Conservation (phyloP, 2,888 invertebrate genomes). For the Andrena fulva region DNA sequence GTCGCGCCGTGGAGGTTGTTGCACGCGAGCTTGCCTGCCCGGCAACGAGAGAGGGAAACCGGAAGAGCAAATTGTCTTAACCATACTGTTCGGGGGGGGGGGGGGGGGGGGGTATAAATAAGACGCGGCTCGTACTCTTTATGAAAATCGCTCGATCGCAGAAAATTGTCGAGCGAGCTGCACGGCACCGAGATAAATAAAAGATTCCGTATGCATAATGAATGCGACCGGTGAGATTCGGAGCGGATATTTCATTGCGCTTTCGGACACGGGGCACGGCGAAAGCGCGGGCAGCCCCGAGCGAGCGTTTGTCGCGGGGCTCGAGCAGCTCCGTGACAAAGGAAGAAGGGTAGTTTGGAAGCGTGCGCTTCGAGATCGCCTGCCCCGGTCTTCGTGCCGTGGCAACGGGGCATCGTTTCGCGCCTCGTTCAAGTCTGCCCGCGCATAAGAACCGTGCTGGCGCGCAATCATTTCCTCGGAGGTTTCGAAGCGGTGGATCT, state of each 20-base stretch:
- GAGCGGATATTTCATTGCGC: conserved; percentile 30
- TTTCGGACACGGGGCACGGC: conserved; percentile 10
- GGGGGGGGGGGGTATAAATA: conserved; percentile 30
- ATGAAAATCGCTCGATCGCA: conserved; percentile 42
- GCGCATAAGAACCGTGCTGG: background rate
- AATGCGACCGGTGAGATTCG: conserved; percentile 27
- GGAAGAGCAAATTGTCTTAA: conserved; percentile 53
- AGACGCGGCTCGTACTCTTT: conserved; percentile 33
- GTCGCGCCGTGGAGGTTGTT: conserved; percentile 11
- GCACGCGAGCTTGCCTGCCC: conserved; percentile 39
- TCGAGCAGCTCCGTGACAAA: background rate
- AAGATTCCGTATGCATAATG: conserved; percentile 42
- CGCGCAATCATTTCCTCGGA: background rate
- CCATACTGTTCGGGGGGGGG: conserved; percentile 33
- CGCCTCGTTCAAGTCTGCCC: background rate
- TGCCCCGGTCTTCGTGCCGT: background rate
- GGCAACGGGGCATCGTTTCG: background rate
- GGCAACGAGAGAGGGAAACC: conserved; percentile 36
- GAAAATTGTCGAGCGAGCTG: conserved; percentile 40
- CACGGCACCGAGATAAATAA: conserved; percentile 32
- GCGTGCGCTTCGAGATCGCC: no score
- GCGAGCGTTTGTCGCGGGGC: background rate
- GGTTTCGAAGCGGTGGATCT: background rate
- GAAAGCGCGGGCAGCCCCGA: conserved; percentile 5
- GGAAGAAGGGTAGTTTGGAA: no score